Conservation (phyloP, 2,113 vertebrate species). For the Maccullochella peelii region DNA sequence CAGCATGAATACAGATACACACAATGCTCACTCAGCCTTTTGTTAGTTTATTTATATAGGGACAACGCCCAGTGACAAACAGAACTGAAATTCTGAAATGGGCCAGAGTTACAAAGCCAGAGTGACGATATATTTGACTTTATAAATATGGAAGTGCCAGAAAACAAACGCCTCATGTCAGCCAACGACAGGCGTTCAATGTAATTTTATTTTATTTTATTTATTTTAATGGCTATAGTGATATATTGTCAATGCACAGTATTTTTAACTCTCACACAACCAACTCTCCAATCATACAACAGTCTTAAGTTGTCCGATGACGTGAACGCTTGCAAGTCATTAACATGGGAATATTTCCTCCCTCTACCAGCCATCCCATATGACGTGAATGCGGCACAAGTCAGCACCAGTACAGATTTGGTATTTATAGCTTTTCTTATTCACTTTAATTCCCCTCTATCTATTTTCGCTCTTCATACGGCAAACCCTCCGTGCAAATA, state of each 20-base stretch:
- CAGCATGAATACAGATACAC: not conserved
- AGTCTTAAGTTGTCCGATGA: not conserved
- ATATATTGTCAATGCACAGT: not conserved
- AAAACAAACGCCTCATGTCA: not conserved
- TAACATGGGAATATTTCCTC: not conserved
- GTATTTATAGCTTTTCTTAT: not conserved
- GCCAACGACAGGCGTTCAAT: not conserved
- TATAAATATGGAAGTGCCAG: not conserved
- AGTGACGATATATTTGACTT: not conserved
- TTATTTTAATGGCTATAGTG: too few species aligned
- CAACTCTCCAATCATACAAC: not conserved
- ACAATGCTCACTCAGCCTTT: not conserved
- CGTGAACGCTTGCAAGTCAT: not conserved
- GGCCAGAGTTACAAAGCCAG: not conserved
- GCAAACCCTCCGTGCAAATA: not conserved
- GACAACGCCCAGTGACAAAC: not conserved
- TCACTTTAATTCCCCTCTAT: not conserved
- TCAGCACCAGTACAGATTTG: not conserved
- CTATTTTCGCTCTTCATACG: not conserved
- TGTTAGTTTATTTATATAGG: not conserved
- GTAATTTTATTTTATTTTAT: too few species aligned
- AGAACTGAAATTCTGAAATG: not conserved
- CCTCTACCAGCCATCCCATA: not conserved
- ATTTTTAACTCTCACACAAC: not conserved
- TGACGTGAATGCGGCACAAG: too few species aligned